These are phyloP conservation scores for Pseudococcus longispinus DNA, from an alignment of 2,888 invertebrate genomes.

Conservation along the genomic window DNA sequence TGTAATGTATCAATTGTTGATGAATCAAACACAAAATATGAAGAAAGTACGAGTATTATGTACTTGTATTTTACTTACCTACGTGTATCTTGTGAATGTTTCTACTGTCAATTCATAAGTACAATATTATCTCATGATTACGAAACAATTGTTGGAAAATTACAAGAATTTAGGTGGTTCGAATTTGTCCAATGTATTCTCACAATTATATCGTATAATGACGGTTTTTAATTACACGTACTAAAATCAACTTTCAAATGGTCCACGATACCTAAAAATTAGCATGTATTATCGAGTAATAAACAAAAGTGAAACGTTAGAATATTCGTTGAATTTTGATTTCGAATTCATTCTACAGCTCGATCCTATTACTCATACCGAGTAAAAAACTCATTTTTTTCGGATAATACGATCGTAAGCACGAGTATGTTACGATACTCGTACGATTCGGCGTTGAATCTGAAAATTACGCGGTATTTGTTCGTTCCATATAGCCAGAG, in stretches of 20 bases:
- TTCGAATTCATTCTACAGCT: neutral
- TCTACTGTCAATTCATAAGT: neutral
- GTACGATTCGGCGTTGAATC: neutral
- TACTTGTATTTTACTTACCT: neutral
- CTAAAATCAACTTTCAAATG: conserved; percentile 14
- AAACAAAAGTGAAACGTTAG: neutral
- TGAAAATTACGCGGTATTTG: neutral
- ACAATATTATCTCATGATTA: neutral
- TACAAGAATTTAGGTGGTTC: conserved; percentile 4
- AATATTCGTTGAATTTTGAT: neutral
- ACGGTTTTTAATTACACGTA: neutral
- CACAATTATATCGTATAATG: conserved; percentile 3
- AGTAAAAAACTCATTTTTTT: neutral
- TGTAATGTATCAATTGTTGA: too few relatives aligned
- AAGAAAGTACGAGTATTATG: neutral
- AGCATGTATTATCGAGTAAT: conserved; percentile 5
- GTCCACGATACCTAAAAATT: neutral
- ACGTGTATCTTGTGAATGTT: neutral
- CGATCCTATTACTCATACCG: neutral
- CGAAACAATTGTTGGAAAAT: neutral
- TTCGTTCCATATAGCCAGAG: neutral
- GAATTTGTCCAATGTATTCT: neutral
- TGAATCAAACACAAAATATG: too few relatives aligned
- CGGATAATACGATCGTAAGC: neutral
- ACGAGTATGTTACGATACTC: neutral